Evolutionary conservation across 2,797 vertebrate genomes (phyloP).

Genomic region (Poecilia wingei): DNA sequence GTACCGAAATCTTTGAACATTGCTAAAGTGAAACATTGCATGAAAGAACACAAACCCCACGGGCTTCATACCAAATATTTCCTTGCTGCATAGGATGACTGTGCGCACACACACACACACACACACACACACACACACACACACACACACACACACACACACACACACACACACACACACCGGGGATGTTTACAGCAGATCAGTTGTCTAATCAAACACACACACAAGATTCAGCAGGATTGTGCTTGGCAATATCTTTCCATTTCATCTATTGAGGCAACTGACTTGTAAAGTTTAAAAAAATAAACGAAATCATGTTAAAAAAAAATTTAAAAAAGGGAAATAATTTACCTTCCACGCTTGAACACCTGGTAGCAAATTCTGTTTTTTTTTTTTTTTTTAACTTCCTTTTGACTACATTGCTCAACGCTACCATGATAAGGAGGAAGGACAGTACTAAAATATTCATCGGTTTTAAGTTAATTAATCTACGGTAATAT

Average conservation of each 20-base stretch:
- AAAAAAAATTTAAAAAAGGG: neutral
- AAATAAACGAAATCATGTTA: neutral
- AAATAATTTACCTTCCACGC: neutral
- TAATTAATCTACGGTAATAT: neutral
- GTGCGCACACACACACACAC: neutral
- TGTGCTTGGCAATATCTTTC: neutral
- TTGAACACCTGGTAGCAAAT: neutral
- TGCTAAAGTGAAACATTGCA: neutral
- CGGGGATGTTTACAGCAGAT: neutral
- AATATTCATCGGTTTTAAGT: neutral
- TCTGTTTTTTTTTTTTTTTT: neutral
- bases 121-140: neutral
- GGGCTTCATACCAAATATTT: neutral
- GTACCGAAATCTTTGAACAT: neutral
- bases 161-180: neutral
- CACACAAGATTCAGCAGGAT: neutral
- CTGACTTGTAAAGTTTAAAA: neutral
- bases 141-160: neutral
- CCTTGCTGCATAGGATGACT: neutral
- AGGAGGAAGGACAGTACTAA: neutral
- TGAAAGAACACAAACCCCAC: neutral
- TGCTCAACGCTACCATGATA: neutral
- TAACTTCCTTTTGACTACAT: neutral
- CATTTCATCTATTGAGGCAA: neutral
- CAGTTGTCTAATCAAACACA: neutral